Conservation (phyloP, 92 coral and sea anemone species). For the Bergia puertoricense region DNA sequence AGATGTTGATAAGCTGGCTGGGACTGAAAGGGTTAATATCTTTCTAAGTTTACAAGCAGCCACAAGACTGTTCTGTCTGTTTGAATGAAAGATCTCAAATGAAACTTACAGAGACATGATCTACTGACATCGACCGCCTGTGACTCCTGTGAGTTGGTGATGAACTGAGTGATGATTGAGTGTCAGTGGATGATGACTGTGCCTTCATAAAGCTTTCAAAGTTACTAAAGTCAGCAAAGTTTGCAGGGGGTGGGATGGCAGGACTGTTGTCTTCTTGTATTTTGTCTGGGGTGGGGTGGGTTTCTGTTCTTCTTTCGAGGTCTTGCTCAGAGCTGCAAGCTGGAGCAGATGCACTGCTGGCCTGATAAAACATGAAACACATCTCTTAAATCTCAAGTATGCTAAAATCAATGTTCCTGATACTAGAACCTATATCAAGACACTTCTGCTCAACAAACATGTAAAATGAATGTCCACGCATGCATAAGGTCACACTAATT, state of each 20-base stretch:
- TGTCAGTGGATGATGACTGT: constrained; percentile 57
- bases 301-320: constrained; percentile 14
- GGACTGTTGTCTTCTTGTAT: constrained; percentile 27
- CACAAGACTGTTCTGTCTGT: too few species aligned
- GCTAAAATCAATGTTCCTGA: not conserved
- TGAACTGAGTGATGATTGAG: constrained; percentile 31
- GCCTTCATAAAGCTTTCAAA: constrained; percentile 81
- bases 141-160: constrained; percentile 58
- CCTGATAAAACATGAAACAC: constrained; percentile 38
- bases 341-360: constrained; percentile 54
- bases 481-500: too few species aligned
- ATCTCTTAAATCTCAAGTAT: not conserved
- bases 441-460: too few species aligned
- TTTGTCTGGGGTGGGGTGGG: constrained; percentile 44
- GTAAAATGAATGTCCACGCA: too few species aligned
- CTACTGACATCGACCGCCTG: constrained; percentile 85
- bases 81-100: not conserved
- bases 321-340: constrained; percentile 22
- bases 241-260: constrained; percentile 55
- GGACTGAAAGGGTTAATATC: too few species aligned
- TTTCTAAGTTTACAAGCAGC: too few species aligned
- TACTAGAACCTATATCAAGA: too few species aligned
- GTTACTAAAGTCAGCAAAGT: constrained; percentile 96
- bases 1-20: too few species aligned
- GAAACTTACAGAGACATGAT: constrained; percentile 70